phyloP scores from a whole-genome alignment of 2,888 invertebrate species.

The Erynnis tages region DNA sequence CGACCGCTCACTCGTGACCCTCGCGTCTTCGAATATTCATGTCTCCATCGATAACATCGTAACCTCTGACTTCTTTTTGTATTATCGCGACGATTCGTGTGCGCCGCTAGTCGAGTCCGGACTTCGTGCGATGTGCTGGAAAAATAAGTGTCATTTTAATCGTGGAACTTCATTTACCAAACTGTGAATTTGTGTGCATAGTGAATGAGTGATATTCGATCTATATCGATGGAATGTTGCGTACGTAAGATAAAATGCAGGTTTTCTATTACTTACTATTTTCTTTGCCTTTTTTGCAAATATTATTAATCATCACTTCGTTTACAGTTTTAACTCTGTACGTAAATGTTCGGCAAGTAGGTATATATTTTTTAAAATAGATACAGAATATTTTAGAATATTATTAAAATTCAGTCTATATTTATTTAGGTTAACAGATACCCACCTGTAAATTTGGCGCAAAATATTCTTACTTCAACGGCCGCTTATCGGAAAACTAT shows the following conservation, averaged over 20 bases:
- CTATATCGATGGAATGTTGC: slow-evolving; percentile 67
- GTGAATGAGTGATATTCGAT: slow-evolving; percentile 69
- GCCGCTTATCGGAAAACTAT: slow-evolving; percentile 13
- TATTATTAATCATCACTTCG: background rate
- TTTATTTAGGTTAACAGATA: too few species aligned
- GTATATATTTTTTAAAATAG: too few species aligned
- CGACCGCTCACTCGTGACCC: slow-evolving; percentile 79
- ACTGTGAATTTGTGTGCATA: slow-evolving; percentile 71
- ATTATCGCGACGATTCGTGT: slow-evolving; percentile 77
- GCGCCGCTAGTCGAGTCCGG: slow-evolving; percentile 61
- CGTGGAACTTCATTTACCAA: slow-evolving; percentile 50
- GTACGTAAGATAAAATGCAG: slow-evolving; percentile 66
- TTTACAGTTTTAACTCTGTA: too few species aligned
- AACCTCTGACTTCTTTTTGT: slow-evolving; percentile 79
- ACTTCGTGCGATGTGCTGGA: slow-evolving; percentile 72
- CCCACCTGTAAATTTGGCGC: too few species aligned
- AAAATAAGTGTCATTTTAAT: slow-evolving; percentile 65
- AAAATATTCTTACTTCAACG: background rate
- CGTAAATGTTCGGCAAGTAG: too few species aligned
- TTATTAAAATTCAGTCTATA: too few species aligned
- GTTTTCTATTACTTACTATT: slow-evolving; percentile 34
- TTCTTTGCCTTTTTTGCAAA: slow-evolving; percentile 2
- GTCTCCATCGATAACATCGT: slow-evolving; percentile 79
- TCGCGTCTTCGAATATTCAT: slow-evolving; percentile 81
- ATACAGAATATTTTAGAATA: too few species aligned